Base-by-base conservation (phyloP, 2,888 invertebrate species). In the Iselma pallidipennis region DNA sequence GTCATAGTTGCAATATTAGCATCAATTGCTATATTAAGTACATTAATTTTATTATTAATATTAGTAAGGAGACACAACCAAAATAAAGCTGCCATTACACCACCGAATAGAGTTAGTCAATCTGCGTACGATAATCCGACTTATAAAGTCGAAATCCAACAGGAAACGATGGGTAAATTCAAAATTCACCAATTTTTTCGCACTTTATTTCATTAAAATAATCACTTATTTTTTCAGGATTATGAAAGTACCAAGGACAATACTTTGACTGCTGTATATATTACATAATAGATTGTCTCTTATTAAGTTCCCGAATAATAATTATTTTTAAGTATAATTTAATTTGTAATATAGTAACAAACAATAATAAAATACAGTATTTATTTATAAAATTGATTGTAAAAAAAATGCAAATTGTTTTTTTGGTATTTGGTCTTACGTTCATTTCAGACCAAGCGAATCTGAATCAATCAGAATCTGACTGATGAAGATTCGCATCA, bases 61-160 rank as follows among this genome's bases (percentile, higher is more conserved):
- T 85, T 95, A 37, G 87, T 95, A 74, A 86, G 91, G 73, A 85
- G 94, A 74, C 89, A 82, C 67, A 86, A 86, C 59, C 87, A 87
- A 75, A 87, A 88, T 77, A 90, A 90, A 79, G 87, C 90, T 76
- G 90, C 93, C 66, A 93, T 94, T 76, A 94, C 94, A 55, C 75
- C 80, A 70, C 88, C 93, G 51, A 86, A 88, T 12, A 83, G 92
- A 68, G 92, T 93, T 78, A 89, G 87, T 70, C 92, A 94, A 54
- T 92, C 94, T n/a, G 92, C 94, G 49, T 95, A 95, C 78, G 95
- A 95, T 81, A 95, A 95, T 83, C 95, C 95, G 49, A 94, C 94
- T 75, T 95, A 95, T 85, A 95, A 95, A 88, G 92, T 95, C 80
- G 94, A 94, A 83, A 88, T 94, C 81, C 94, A 94, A 83, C 94